Evolutionary conservation across 2,113 vertebrate genomes (phyloP).

Genomic region (Macrotus californicus): DNA sequence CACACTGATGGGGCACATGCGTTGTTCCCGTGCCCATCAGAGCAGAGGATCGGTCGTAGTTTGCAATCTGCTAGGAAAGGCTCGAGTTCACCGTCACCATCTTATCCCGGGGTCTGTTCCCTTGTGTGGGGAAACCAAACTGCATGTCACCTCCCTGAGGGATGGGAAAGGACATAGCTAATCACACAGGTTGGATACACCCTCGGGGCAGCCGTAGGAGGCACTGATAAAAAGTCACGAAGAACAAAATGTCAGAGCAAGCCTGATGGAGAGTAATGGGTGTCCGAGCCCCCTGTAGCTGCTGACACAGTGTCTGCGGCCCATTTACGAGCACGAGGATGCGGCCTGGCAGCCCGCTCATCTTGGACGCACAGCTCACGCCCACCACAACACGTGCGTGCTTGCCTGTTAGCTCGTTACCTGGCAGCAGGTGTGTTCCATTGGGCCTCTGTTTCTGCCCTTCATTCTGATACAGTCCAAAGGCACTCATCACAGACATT

Average conservation of each 20-base stretch:
- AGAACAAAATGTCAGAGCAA: not conserved
- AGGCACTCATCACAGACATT: not conserved
- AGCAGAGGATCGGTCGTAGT: not conserved
- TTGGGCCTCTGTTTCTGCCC: too few species aligned
- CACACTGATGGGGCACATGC: not conserved
- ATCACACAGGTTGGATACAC: not conserved
- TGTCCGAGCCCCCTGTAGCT: too few species aligned
- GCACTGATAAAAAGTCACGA: too few species aligned
- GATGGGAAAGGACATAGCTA: too few species aligned
- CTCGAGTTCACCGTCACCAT: not conserved
- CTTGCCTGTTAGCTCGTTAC: too few species aligned
- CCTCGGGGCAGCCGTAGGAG: not conserved
- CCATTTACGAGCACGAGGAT: too few species aligned
- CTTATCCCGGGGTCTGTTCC: not conserved
- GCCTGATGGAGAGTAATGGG: not conserved
- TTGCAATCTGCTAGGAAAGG: not conserved
- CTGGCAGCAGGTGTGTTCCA: too few species aligned
- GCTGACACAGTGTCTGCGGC: too few species aligned
- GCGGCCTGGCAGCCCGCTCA: too few species aligned
- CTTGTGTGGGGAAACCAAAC: not conserved
- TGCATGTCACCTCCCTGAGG: not conserved
- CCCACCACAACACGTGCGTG: too few species aligned
- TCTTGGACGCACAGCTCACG: too few species aligned
- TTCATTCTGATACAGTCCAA: rapidly evolving
- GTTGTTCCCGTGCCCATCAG: not conserved